Evolutionary conservation across 2,797 vertebrate genomes (phyloP).

Genomic region (Chelonia mydas): DNA sequence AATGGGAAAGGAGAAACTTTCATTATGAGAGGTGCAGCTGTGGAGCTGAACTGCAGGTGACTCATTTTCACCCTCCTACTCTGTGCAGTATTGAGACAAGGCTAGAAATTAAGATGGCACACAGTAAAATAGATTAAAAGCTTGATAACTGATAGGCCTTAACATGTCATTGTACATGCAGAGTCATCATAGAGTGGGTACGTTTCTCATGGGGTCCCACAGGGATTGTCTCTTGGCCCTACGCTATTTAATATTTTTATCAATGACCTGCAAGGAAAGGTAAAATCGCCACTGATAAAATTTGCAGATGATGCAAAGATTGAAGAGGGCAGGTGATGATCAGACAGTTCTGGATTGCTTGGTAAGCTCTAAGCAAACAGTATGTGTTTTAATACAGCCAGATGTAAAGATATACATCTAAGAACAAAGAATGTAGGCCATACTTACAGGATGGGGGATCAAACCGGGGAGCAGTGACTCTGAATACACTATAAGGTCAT

Average conservation of each 20-base stretch:
- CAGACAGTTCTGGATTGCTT: not conserved
- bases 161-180: not conserved
- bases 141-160: not conserved
- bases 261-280: not conserved
- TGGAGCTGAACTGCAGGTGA: conserved; percentile 14
- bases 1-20: conserved; percentile 45
- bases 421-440: not conserved
- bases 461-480: not conserved
- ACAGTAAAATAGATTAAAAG: not conserved
- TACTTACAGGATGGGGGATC: not conserved
- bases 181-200: not conserved
- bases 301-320: not conserved
- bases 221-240: not conserved
- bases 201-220: not conserved
- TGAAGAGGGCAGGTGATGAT: not conserved
- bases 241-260: not conserved
- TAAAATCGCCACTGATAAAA: not conserved
- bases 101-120: not conserved
- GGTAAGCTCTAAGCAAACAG: not conserved
- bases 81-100: conserved; percentile 12
- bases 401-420: not conserved
- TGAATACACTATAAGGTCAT: not conserved
- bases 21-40: not conserved
- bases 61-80: conserved; percentile 34
- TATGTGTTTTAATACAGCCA: not conserved